Conservation (phyloP, 1,140 invertebrate genomes). For the Apis florea region DNA sequence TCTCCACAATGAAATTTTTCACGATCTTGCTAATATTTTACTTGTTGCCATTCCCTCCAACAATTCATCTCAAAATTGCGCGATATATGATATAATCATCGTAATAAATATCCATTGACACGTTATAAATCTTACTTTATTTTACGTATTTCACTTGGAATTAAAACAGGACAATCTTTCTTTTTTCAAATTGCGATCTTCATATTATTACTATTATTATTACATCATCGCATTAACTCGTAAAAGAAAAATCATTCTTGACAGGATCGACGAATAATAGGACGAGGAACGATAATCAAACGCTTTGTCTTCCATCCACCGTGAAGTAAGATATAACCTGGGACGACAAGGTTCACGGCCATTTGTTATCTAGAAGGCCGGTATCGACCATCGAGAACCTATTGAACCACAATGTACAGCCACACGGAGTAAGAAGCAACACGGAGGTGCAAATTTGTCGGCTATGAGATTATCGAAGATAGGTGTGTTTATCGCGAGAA, state of each 20-base stretch:
- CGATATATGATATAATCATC: no score
- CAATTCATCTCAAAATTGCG: neutral
- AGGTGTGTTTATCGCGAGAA: neutral
- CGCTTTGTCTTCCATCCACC: neutral
- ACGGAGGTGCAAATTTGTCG: slow-evolving; percentile 32
- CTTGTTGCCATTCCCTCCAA: neutral
- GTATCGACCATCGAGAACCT: slow-evolving; percentile 18
- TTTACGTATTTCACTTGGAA: no score
- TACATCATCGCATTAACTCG: no score
- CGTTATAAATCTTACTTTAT: no score
- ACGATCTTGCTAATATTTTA: slow-evolving; percentile 9
- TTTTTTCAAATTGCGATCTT: no score
- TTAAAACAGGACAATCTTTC: no score
- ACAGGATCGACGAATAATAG: neutral
- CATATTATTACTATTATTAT: no score
- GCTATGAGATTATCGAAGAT: slow-evolving; percentile 21
- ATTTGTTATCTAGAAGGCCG: slow-evolving; percentile 29
- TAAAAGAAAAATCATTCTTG: no score
- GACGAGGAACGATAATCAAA: slow-evolving; percentile 4
- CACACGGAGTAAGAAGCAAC: slow-evolving; percentile 18
- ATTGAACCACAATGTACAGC: slow-evolving; percentile 21
- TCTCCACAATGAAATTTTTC: neutral
- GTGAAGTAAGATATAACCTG: slow-evolving; percentile 2
- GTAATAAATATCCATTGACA: no score
- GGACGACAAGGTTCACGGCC: slow-evolving; percentile 27